Evolutionary conservation across 2,888 invertebrate species (phyloP), one percentile per base, ranked within the genome.

Genomic region (Hydropsyche betteni): DNA sequence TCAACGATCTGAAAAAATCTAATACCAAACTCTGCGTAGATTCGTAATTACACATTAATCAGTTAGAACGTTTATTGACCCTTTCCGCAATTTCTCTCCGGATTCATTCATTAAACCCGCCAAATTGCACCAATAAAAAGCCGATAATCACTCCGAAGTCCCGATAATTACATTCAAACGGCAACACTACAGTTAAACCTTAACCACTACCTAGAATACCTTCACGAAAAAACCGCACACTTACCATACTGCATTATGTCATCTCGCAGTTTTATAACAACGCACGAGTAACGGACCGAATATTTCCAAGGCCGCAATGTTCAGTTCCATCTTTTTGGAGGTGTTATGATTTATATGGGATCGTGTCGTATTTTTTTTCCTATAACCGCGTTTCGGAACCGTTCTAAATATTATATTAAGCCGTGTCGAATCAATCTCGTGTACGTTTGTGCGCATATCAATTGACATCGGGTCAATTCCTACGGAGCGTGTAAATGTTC

Each of bases 381-480:
- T 58, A 44, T 44, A 44, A 44, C 44, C 10, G 24, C 24, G 24
- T 24, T 24, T 24, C 24, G 44, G 10, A 44, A 44, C 44, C 58
- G 58, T 58, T 58, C 24, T 24, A 24, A 58, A 24, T 58, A 58
- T 24, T 24, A 24, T 24, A 24, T 58, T 58, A 24, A 58, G 16
- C 58, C 58, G 58, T 58, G 24, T 58, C 58, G 24, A 58, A 58
- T 58, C 58, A 58, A 58, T 58, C 58, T 58, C 58, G 14, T 14
- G 16, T 58, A 58, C 16, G 24, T 24, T 14, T 16, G 58, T 58
- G 58, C 24, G 58, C 58, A 58, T 58, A 58, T 58, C 58, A 58
- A 58, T 58, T 58, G 58, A 58, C 58, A 58, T 58, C 58, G 24
- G 58, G 58, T 58, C 58, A 58, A 58, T 58, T 58, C 58, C 8